Evolutionary conservation across 2,797 vertebrate genomes (phyloP), one percentile per base, ranked within the genome.

Genomic region (Oreortyx pictus): DNA sequence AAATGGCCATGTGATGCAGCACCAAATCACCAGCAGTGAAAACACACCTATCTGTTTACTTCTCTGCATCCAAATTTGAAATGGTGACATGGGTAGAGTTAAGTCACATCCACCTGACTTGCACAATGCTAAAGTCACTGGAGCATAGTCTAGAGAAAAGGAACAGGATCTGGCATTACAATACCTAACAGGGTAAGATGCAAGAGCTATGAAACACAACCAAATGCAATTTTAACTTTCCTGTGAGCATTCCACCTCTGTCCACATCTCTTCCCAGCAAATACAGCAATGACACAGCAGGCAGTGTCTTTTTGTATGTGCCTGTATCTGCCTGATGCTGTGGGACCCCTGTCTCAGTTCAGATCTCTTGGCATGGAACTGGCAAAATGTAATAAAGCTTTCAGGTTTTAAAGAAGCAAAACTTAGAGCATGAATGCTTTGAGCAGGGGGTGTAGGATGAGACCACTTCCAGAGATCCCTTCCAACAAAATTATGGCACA

Each of bases 381-480:
- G 35, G 13, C 2, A 64, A 19, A 87, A 79, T 24, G 37, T 77
- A 71, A 87, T 47, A 80, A 82, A 74, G 66, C 31, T 41, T 77
- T 5, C 27, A 89, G 19, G 31, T 57, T 89, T 75, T 72, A 83
- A 92, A 86, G 56, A 15, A 78, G 41, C 49, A 94, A 68, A 81
- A 9, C 75, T 68, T 68, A 72, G 83, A 75, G 33, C 19, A 81
- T 44, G 33, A 67, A 86, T 47, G 31, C 43, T 33, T 46, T 66
- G 43, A 66, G 22, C 31, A 47, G 44, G n/a, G 31, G 8, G 43
- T 14, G 23, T 47, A 6, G 31, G 31, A 66, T 25, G 17, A 33
- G 22, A 64, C 19, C 13, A 20, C 27, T 62, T 43, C 60, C 60
- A 46, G 64, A 24, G 64, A 31, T 66, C 43, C 43, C 41, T 65